phyloP scores from a whole-genome alignment of 2,888 invertebrate species.

The Callyntrura guangdongensis region DNA sequence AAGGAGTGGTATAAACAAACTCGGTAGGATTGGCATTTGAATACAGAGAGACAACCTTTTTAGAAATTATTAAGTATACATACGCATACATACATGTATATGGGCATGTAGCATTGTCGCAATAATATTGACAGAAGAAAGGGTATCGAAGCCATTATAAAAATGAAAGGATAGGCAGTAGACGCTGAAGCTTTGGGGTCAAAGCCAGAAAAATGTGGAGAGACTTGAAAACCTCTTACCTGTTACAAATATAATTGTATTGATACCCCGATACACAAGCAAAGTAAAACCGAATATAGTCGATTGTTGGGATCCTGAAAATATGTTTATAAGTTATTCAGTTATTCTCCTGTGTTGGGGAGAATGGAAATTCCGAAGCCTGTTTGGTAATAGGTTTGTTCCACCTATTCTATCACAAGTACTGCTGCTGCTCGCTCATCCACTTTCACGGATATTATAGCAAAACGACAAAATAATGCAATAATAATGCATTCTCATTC shows the following conservation, averaged over 20 bases:
- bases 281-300: background rate
- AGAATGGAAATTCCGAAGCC: background rate
- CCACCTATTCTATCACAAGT: background rate
- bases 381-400: background rate
- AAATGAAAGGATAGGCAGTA: constrained; percentile 23
- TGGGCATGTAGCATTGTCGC: background rate
- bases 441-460: constrained; percentile 34
- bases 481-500: constrained; percentile 58
- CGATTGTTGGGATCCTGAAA: background rate
- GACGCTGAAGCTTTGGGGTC: background rate
- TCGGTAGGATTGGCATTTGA: no score
- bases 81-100: no score
- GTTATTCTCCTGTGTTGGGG: background rate
- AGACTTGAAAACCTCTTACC: background rate
- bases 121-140: constrained; percentile 9
- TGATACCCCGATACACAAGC: background rate
- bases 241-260: no score
- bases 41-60: no score
- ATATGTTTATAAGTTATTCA: constrained; percentile 31
- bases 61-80: no score
- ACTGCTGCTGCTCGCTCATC: constrained; percentile 7
- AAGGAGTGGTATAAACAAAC: no score
- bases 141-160: constrained; percentile 24
- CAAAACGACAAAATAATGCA: constrained; percentile 53
- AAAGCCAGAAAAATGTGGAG: background rate